These are phyloP conservation scores for Muntiacus muntjak DNA, from an alignment of 2,113 vertebrate genomes.

Conservation along the genomic window DNA sequence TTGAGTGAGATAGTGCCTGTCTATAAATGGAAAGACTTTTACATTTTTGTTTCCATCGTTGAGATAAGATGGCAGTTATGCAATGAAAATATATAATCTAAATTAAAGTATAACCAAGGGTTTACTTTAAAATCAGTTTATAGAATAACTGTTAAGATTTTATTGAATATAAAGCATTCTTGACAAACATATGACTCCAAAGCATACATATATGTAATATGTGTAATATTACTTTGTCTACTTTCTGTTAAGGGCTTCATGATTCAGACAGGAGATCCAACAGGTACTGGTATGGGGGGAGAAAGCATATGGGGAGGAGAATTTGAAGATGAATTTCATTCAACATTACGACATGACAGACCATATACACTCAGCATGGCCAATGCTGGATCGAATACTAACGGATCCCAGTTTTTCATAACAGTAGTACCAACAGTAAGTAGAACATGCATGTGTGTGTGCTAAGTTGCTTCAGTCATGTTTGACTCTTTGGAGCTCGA, in stretches of 20 bases:
- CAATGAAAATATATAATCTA: slow-evolving; percentile 26
- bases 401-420: slow-evolving; percentile 97
- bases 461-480: neutral
- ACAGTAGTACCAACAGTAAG: slow-evolving; percentile 98
- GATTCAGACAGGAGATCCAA: slow-evolving; percentile 99
- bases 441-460: neutral
- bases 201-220: neutral
- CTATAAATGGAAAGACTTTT: slow-evolving; percentile 21
- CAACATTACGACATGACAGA: slow-evolving; percentile 95
- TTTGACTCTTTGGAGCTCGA: neutral
- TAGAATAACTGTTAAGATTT: neutral
- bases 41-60: slow-evolving; percentile 17
- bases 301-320: slow-evolving; percentile 99
- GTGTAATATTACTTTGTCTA: neutral
- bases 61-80: neutral
- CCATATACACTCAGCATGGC: slow-evolving; percentile 99
- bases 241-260: slow-evolving; percentile 90
- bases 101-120: neutral
- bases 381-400: slow-evolving; percentile 93
- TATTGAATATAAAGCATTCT: slow-evolving; percentile 3
- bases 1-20: neutral
- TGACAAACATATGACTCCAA: neutral
- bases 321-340: slow-evolving; percentile 98
- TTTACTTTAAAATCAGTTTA: neutral
- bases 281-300: slow-evolving; percentile 97